Percentiles rank a stretch among this genome's conserved stretches.
Conservation (phyloP, 2,888 invertebrate genomes). For the Clusia tigrina region DNA sequence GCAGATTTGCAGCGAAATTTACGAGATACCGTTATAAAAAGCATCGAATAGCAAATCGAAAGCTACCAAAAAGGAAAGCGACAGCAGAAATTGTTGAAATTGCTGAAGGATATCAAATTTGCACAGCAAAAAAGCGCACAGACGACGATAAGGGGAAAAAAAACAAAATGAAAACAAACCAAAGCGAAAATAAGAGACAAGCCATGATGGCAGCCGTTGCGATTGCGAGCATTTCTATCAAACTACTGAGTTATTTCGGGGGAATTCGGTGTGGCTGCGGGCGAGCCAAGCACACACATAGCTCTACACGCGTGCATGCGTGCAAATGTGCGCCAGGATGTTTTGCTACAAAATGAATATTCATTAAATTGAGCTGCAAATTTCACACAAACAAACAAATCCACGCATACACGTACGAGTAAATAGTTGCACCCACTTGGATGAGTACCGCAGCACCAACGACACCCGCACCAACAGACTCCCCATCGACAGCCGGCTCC, state of each 20-base stretch:
- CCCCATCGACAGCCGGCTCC: too few relatives aligned
- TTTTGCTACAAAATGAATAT: background rate
- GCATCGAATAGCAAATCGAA: background rate
- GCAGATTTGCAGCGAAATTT: slow-evolving; percentile 9
- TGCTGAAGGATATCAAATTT: background rate
- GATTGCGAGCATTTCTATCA: background rate
- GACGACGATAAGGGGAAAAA: background rate
- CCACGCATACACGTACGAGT: too few relatives aligned
- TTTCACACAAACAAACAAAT: background rate
- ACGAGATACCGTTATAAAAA: background rate
- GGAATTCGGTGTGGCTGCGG: background rate
- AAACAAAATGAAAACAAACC: background rate
- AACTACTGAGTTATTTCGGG: background rate
- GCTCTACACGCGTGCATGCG: too few relatives aligned
- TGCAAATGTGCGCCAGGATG: background rate
- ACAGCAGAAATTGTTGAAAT: background rate
- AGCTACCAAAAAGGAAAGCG: background rate
- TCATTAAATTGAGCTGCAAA: background rate
- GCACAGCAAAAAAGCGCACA: slow-evolving; percentile 5
- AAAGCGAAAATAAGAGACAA: background rate
- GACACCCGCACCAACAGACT: too few relatives aligned
- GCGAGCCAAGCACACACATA: too few relatives aligned
- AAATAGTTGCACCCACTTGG: too few relatives aligned
- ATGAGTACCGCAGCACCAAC: too few relatives aligned
- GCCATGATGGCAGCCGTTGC: background rate